Base-by-base conservation (phyloP, 1,140 invertebrate species). In the Eulimnadia texana region DNA sequence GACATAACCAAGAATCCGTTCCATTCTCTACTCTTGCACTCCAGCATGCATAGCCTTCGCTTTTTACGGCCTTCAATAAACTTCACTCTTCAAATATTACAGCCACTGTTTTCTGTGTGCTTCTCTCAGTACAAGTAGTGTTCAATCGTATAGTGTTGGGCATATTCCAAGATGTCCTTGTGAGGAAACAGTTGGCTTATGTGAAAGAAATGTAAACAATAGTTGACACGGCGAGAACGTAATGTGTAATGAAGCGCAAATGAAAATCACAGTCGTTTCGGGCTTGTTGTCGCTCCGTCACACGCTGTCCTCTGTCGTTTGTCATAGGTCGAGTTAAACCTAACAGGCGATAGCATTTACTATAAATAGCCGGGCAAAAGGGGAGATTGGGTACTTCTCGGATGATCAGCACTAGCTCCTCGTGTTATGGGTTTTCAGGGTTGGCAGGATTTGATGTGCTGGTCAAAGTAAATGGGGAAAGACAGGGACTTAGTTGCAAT, bases 301-400 rank as follows among this genome's bases (percentile, higher is more conserved):
- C 55, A 57, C 27, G n/a, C 55, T 57, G 53, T 55, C 53, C 27
- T 1, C 25, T 27, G 55, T 57, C 55, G 55, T 57, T 57, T 57
- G 55, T 57, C 55, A 57, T 42, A 42, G 33, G 33, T 9, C 33
- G n/a, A n/a, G n/a, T n/a, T n/a, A n/a, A 42, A 42, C 33, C 33
- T 9, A 42, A 6, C 16, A 6, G 33, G 6, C 33, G 33, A 6
- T 16, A 42, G 6, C 33, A 9, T 42, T 42, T 42, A 6, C 33
- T 42, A 9, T 42, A 42, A 9, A 9, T 42, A 6, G n/a, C n/a
- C n/a, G n/a, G n/a, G n/a, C n/a, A n/a, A n/a, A n/a, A n/a, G n/a
- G n/a, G n/a, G n/a, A n/a, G n/a, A n/a, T n/a, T n/a, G n/a, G n/a
- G n/a, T n/a, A n/a, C n/a, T n/a, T n/a, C n/a, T n/a, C n/a, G n/a